Base-by-base conservation (phyloP, 2,888 invertebrate species). In the Anthophora plumipes region DNA sequence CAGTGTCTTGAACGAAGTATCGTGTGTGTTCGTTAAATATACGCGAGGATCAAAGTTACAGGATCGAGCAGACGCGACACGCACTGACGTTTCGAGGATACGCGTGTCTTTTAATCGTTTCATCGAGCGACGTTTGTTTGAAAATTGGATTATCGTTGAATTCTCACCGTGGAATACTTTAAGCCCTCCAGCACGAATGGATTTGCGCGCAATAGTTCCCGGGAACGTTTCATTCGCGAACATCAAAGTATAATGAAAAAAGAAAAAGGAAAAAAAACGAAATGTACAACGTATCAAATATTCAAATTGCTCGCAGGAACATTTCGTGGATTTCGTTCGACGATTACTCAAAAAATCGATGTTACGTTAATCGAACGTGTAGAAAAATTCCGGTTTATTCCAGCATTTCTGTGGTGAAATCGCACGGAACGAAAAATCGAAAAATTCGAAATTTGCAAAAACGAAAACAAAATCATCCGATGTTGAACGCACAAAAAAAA, bases 11-110 rank as follows among this genome's bases (percentile, higher is more conserved):
- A 4, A 25, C 22, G 3, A 31, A 31, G 25, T 55, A 25, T 25
- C 17, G 25, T 55, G 22, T 55, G 22, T 25, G 55, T 55, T 25
- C 14, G 25, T 55, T 25, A 17, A 17, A n/a, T n/a, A n/a, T n/a
- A 31, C 11, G 57, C n/a, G 31, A 6, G 7, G 4, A 20, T 43
- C 17, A 11, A 43, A 61, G 5, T 22, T 9, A 17, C 57, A n/a
- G n/a, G 57, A n/a, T 7, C n/a, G n/a, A 37, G 11, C n/a, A 37
- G n/a, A 31, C 20, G 64, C 64, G 64, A 50, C 52, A 41, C 68
- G 46, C 57, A 57, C 57, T 57, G 68, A 59, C 68, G 68, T 69
- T 57, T 48, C 68, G 68, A 59, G 46, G 31, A 46, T 17, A 37
- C 9, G 25, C 67, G 43, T 31, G 31, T 43, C 57, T 57, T 22